These are phyloP conservation scores for Desmophyllum pertusum DNA, from an alignment of 92 coral and sea anemone genomes.

Conservation along the genomic window DNA sequence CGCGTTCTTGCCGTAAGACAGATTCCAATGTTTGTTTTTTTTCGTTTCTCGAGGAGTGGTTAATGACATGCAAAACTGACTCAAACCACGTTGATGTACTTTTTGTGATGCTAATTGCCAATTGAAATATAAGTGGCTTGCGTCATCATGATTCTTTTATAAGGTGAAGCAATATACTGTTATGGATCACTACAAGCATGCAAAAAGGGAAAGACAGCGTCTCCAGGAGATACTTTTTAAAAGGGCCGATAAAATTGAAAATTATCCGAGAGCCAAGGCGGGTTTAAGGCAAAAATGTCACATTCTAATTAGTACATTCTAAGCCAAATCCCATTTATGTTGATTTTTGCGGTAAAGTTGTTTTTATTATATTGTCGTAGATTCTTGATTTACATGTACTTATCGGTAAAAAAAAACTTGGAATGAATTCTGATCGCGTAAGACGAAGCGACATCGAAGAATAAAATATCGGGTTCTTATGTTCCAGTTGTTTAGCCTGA, in stretches of 20 bases:
- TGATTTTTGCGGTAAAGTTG: neutral
- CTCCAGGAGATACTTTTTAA: too few species aligned
- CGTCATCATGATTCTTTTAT: conserved; percentile 9
- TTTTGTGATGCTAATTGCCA: conserved; percentile 13
- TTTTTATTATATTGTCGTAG: neutral
- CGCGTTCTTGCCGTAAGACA: neutral
- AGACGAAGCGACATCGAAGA: neutral
- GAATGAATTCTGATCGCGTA: neutral
- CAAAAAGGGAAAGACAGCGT: too few species aligned
- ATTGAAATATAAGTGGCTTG: neutral
- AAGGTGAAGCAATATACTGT: too few species aligned
- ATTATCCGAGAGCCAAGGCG: neutral
- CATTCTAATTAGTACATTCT: too few species aligned
- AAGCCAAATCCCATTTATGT: neutral
- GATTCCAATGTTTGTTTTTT: neutral
- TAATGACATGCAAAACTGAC: neutral
- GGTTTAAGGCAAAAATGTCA: too few species aligned
- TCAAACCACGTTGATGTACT: neutral
- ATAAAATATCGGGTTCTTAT: too few species aligned
- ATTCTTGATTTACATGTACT: neutral
- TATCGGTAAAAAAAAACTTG: neutral
- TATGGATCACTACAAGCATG: too few species aligned
- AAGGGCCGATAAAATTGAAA: neutral
- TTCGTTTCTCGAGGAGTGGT: neutral
- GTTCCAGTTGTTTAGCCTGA: too few species aligned